Evolutionary conservation across 2,888 invertebrate genomes (phyloP).

Genomic region (Synanthedon andrenaeformis): DNA sequence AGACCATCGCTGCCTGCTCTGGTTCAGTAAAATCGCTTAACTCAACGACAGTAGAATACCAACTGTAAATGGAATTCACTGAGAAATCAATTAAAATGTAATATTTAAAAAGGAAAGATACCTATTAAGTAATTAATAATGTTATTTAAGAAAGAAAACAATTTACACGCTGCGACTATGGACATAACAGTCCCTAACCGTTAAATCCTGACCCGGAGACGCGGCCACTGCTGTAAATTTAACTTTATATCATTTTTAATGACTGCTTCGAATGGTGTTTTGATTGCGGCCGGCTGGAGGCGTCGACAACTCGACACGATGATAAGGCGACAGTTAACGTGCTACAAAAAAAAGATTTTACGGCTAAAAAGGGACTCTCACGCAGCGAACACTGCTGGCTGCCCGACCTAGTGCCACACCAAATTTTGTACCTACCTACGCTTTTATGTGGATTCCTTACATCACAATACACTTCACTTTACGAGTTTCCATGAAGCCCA

Average conservation of each 20-base stretch:
- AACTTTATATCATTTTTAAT: slow-evolving; percentile 70
- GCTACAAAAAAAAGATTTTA: slow-evolving; percentile 59
- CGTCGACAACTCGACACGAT: slow-evolving; percentile 69
- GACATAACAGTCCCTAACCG: slow-evolving; percentile 58
- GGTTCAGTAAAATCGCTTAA: no score
- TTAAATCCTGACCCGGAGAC: slow-evolving; percentile 42
- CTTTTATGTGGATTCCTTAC: slow-evolving; percentile 56
- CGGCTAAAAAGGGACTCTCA: slow-evolving; percentile 48
- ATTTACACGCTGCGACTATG: slow-evolving; percentile 45
- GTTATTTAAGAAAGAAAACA: slow-evolving; percentile 49
- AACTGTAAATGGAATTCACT: no score
- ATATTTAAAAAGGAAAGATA: no score
- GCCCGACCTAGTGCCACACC: slow-evolving; percentile 13
- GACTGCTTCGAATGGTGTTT: slow-evolving; percentile 64
- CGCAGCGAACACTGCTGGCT: slow-evolving; percentile 18
- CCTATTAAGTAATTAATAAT: slow-evolving; percentile 10
- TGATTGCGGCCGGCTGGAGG: slow-evolving; percentile 67
- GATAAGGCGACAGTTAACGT: slow-evolving; percentile 63
- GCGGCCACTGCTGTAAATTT: slow-evolving; percentile 57
- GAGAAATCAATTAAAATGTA: no score
- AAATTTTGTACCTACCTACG: slow-evolving; percentile 14
- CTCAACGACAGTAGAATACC: no score
- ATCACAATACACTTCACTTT: slow-evolving; percentile 52
- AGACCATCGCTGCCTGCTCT: no score
- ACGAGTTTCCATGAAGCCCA: slow-evolving; percentile 44